These are phyloP conservation scores for Hippasteria phrygiana DNA, from an alignment of 53 echinoderm and acorn worm genomes.

Conservation along the genomic window DNA sequence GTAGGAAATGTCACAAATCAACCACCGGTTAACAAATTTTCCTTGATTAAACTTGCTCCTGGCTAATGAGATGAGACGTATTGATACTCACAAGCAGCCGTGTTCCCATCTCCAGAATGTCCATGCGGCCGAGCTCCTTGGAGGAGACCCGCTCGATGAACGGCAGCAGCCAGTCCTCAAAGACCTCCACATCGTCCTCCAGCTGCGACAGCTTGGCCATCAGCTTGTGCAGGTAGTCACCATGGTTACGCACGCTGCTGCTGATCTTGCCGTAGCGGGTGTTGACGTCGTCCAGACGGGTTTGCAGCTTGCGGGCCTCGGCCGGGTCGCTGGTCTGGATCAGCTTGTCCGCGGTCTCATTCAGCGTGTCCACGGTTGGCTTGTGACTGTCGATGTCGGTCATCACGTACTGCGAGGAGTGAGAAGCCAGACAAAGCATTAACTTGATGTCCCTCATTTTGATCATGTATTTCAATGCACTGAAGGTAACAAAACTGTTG, in stretches of 20 bases:
- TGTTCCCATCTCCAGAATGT: conserved; percentile 89
- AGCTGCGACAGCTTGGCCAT: conserved; percentile 88
- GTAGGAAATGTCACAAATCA: too few relatives aligned
- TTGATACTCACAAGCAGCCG: conserved; percentile 80
- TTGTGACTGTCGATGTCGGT: conserved; percentile 97
- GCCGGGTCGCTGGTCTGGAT: conserved; percentile 89
- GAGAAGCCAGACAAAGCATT: neutral
- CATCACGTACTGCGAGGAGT: conserved; percentile 82
- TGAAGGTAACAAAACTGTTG: too few relatives aligned
- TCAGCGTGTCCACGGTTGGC: conserved; percentile 85
- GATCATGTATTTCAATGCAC: too few relatives aligned
- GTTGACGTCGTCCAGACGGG: conserved; percentile 86
- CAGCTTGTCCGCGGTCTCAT: conserved; percentile 87
- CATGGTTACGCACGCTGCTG: conserved; percentile 80
- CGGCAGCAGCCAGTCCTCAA: conserved; percentile 98
- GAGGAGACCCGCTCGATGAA: conserved; percentile 90
- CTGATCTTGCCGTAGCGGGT: conserved; percentile 82
- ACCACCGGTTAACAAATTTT: too few relatives aligned
- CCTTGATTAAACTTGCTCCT: too few relatives aligned
- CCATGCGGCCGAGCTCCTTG: conserved; percentile 88
- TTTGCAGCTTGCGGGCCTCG: conserved; percentile 78
- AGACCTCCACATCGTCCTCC: conserved; percentile 84
- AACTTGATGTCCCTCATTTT: too few relatives aligned
- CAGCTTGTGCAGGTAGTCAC: conserved; percentile 86
- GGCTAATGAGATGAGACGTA: neutral